A percentile compares a stretch with the other conserved stretches of the same genome.
phyloP scores from a whole-genome alignment of 2,888 invertebrate genomes.

The Clistopyga incitator region DNA sequence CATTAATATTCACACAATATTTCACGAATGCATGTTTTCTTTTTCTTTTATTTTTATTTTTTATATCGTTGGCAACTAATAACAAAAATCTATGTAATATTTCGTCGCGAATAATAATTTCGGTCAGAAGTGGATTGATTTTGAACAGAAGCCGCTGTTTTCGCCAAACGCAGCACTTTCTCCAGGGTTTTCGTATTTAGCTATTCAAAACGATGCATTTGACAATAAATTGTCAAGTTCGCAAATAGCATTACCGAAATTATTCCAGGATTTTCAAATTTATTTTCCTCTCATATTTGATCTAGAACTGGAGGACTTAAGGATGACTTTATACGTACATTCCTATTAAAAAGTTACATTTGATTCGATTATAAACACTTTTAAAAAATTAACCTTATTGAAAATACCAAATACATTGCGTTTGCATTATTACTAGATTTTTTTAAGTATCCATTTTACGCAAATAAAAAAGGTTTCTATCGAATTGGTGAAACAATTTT shows the following conservation, averaged over 20 bases:
- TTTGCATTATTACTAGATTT: no score
- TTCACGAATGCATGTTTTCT: slow-evolving; percentile 24
- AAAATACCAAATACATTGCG: no score
- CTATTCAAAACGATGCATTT: slow-evolving; percentile 14
- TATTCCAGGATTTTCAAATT: neutral
- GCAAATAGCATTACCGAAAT: neutral
- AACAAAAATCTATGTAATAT: slow-evolving; percentile 3
- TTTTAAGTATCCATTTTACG: no score
- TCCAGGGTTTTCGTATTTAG: slow-evolving; percentile 62
- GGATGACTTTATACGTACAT: no score
- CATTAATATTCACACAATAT: neutral
- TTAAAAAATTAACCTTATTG: no score
- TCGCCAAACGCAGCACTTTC: slow-evolving; percentile 45
- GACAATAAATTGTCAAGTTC: slow-evolving; percentile 7
- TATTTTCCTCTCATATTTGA: neutral
- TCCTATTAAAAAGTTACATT: no score
- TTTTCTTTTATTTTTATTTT: slow-evolving; percentile 11
- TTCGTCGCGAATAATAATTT: slow-evolving; percentile 21
- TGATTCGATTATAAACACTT: no score
- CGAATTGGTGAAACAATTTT: no score
- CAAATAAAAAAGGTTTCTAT: no score
- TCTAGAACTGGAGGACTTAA: neutral
- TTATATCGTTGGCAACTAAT: slow-evolving; percentile 34
- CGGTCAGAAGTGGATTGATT: slow-evolving; percentile 1
- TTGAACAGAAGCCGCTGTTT: slow-evolving; percentile 15